phyloP scores from a whole-genome alignment of 2,888 invertebrate species.

The Tupiocoris notatus region DNA sequence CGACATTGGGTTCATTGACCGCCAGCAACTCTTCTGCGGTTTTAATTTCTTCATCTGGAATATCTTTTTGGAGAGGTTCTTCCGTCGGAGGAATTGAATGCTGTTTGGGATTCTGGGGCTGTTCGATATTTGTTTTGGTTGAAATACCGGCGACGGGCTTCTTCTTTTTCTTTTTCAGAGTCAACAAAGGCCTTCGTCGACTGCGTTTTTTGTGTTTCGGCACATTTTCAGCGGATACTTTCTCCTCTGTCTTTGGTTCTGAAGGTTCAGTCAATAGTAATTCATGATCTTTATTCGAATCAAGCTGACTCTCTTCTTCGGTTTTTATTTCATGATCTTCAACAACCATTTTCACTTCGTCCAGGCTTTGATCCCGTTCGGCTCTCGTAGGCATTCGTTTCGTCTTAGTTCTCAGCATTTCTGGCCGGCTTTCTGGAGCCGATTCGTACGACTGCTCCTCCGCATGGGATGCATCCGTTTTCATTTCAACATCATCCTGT shows the following conservation, averaged over 20 bases:
- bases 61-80: too few relatives aligned
- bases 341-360: neutral
- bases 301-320: neutral
- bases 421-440: neutral
- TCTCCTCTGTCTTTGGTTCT: neutral
- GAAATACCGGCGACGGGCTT: neutral
- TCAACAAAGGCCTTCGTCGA: neutral
- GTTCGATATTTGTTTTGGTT: neutral
- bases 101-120: too few relatives aligned
- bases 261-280: neutral
- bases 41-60: neutral
- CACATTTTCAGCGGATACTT: too few relatives aligned
- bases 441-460: conserved; percentile 18
- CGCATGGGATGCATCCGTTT: neutral
- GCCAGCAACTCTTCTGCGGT: neutral
- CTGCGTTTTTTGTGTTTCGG: too few relatives aligned
- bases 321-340: neutral
- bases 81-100: neutral
- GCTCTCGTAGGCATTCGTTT: neutral
- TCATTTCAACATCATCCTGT: conserved; percentile 33
- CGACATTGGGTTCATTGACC: neutral
- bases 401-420: neutral
- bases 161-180: neutral
- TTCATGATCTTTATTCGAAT: neutral
- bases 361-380: neutral